Evolutionary conservation across 2,113 vertebrate genomes (phyloP).

Genomic region (Picathartes gymnocephalus): DNA sequence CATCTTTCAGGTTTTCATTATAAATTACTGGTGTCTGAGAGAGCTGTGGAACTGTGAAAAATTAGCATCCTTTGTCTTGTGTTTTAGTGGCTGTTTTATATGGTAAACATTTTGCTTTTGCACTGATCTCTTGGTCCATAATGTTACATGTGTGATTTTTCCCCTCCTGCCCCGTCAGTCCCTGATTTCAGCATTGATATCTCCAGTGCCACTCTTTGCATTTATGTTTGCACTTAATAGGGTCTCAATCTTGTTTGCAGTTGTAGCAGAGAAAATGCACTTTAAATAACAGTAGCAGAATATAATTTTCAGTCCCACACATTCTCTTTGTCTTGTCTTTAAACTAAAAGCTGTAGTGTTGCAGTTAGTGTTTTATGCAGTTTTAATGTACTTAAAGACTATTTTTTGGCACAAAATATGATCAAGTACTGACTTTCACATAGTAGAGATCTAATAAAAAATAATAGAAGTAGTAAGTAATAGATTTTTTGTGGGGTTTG

Average conservation of each 20-base stretch:
- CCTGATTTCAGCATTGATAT: not conserved
- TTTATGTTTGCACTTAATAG: not conserved
- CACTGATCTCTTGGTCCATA: not conserved
- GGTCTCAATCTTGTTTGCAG: not conserved
- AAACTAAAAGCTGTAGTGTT: not conserved
- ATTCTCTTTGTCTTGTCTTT: not conserved
- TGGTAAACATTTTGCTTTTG: not conserved
- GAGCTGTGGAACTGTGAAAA: not conserved
- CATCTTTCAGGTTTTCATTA: not conserved
- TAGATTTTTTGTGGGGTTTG: not conserved
- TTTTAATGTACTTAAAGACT: not conserved
- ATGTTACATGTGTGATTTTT: not conserved
- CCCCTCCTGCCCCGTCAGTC: accelerated
- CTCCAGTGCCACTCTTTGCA: not conserved
- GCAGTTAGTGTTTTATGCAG: not conserved
- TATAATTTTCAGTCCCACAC: not conserved
- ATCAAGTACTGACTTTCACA: not conserved
- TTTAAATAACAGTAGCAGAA: not conserved
- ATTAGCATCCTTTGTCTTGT: not conserved
- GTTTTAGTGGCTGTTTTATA: not conserved
- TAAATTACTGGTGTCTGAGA: not conserved
- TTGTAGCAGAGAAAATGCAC: not conserved
- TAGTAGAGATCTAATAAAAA: not conserved
- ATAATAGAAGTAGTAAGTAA: not conserved
- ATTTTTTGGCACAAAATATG: not conserved